Base-by-base conservation (phyloP, 2,797 vertebrate genomes). In the Takifugu rubripes region DNA sequence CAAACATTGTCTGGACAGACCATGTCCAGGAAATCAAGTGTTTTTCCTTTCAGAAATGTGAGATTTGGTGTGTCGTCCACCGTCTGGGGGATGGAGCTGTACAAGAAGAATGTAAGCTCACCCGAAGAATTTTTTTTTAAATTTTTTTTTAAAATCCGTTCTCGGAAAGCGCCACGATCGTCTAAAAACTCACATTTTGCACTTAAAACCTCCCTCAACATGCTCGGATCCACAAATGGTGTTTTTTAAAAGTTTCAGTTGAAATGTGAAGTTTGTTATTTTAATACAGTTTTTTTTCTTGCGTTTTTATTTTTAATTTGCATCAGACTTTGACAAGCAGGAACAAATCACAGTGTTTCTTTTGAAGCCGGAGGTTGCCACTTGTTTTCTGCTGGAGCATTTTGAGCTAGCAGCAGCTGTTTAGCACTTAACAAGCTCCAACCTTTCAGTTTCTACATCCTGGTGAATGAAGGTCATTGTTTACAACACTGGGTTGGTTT, bases 401-500 rank as follows among this genome's bases (percentile, higher is more conserved):
- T 85, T 85, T 79, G 53, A 72, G 67, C 74, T 66, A 52, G 66
- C 74, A 81, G 72, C 78, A 68, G 78, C 78, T 81, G 81, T 83
- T 80, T 56, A 83, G 86, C 83, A 87, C 85, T 89, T 74, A 87
- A 88, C 83, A 86, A 89, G 85, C 81, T 77, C 68, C 33, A 54
- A 53, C 29, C 0, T 56, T 55, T 59, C 51, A 50, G 29, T 61
- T 72, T 58, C 61, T 79, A 64, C 76, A 82, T 82, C 82, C 84
- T 77, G 70, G 68, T 79, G 69, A 87, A 79, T 86, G 85, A 87
- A 89, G 86, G 82, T 84, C 77, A 85, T 84, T 85, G 90, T 92
- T 91, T 91, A 90, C 88, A 88, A 51, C 72, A 63, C 76, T 76
- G 67, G 70, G 63, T 6, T 6, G 33, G 12, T 40, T 40, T 40